Percentiles rank a stretch among this genome's conserved stretches.
phyloP scores from a whole-genome alignment of 2,113 vertebrate genomes.

The Plotosus lineatus region DNA sequence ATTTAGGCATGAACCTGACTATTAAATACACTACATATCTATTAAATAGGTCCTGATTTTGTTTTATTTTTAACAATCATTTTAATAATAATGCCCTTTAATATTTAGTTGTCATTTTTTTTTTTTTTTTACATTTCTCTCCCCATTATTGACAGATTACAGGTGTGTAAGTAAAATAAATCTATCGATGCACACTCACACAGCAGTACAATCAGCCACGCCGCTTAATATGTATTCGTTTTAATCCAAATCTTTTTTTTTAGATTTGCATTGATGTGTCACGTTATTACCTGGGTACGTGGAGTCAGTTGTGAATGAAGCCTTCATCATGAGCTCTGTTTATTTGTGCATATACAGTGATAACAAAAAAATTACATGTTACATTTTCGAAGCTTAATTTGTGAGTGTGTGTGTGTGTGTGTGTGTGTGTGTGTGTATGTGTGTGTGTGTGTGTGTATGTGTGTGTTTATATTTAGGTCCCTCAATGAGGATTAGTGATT shows the following conservation, averaged over 20 bases:
- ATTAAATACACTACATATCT: neutral
- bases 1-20: neutral
- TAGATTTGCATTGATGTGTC: neutral
- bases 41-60: neutral
- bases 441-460: no score
- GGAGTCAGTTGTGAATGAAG: neutral
- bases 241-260: neutral
- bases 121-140: neutral
- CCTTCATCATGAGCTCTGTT: neutral
- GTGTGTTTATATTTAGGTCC: no score
- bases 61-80: neutral
- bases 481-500: no score
- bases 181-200: no score
- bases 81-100: no score
- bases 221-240: neutral
- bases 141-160: neutral
- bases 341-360: neutral
- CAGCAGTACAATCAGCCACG: neutral
- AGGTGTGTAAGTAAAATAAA: neutral
- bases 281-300: neutral
- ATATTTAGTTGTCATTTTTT: no score
- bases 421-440: no score
- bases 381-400: neutral
- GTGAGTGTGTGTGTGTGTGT: no score
- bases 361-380: neutral